Evolutionary conservation across 2,113 vertebrate species (phyloP), one percentile per base, ranked within the genome.

Genomic region (Anthoscopus minutus): DNA sequence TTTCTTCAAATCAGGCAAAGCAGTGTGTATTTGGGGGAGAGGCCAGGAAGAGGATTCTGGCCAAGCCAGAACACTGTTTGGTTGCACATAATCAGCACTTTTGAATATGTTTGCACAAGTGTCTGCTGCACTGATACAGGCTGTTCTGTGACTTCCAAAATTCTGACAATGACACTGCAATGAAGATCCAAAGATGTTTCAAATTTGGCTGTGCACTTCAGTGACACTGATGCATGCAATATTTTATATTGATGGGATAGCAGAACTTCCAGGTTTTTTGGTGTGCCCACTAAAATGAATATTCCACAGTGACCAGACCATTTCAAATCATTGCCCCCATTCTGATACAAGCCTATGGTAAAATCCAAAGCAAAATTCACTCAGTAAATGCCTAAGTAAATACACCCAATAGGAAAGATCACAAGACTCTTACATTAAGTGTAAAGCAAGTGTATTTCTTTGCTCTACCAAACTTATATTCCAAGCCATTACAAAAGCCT

Each of bases 211-310:
- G 22, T 11, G 33, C 28, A 38, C 27, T 19, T 23, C 19, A 27
- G 13, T 60, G 66, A 83, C 33, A 25, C 0, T 65, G 17, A 58
- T 0, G 0, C 31, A 31, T 11, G 60, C 8, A 0, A 33, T 18
- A 16, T 81, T 86, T 77, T 50, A 25, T 10, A 48, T 0, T 57
- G 20, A 57, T 13, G 14, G 13, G 45, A 70, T 1, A 65, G 66
- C 15, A 64, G 1, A 4, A 27, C 33, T 74, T 33, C 13, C 13
- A n/a, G 23, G 64, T 62, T 67, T 40, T 16, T 57, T 76, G 44
- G 35, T 2, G 2, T 20, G 44, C 27, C 23, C 19, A 54, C 17
- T 83, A 44, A 71, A 80, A 57, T 12, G 0, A 58, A 14, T 7
- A 15, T 57, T 40, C 30, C 42, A 54, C 42, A 72, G 23, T 60